Evolutionary conservation across 2,113 vertebrate species (phyloP), one percentile per base, ranked within the genome.

Genomic region (Delphinapterus leucas): DNA sequence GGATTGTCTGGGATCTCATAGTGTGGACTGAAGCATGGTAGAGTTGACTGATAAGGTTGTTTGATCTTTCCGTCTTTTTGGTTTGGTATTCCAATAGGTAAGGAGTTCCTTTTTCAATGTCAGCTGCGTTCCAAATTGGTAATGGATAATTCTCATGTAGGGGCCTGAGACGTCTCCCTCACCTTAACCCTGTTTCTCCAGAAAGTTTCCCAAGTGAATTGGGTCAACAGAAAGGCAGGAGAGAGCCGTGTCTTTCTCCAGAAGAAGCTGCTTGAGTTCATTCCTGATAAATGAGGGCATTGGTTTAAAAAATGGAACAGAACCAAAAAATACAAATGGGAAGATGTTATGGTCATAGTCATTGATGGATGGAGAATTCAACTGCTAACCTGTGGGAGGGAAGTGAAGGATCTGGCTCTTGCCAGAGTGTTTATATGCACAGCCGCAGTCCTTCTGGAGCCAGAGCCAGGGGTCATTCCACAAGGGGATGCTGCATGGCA

Each of bases 401-500:
- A 18, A n/a, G 14, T 58, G 6, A 12, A 25, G 88, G 13, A 11
- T 26, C 87, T 65, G 67, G 60, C 28, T 63, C 4, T 80, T 12
- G 0, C 58, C 25, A 73, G 71, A 36, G 55, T 60, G 7, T 47
- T 58, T 33, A 33, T 14, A 8, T 4, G 1, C 38, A 11, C 3
- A 1, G 20, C 25, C 55, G 2, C 11, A 28, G 41, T 31, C 33
- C 33, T 38, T 38, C 15, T 17, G n/a, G 11, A 8, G 25, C 5
- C 20, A 53, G 49, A 67, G 20, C 14, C 17, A 2, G 61, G 60
- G 33, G 33, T 41, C 58, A 14, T 25, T 53, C 9, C 17, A 11
- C 8, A 17, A 47, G 13, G 15, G 18, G 6, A 8, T 0, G 0
- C 73, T 38, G 28, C 26, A 0, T 28, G 33, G 15, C 36, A 6